Evolutionary conservation across 2,888 invertebrate species (phyloP), one percentile per base, ranked within the genome.

Genomic region (Gastrophysa polygoni): DNA sequence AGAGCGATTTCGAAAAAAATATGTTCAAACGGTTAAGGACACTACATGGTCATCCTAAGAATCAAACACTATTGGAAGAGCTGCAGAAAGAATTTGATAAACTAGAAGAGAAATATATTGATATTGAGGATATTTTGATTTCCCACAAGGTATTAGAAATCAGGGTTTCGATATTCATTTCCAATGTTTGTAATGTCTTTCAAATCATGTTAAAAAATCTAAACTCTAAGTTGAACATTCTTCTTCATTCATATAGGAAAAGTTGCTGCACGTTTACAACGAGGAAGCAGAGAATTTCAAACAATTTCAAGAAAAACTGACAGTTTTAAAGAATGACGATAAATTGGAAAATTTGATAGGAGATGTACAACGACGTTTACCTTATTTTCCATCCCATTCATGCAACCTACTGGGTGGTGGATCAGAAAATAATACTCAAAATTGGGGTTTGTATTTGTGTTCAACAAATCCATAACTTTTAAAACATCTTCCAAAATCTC

Each of bases 21-120:
- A 63, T 76, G 21, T 71, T 73, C 34, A 65, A 67, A 5, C 74
- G 75, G 66, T 60, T 80, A 47, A 78, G 76, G 61, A 70, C 76
- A 2, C 59, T 78, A 24, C 70, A 75, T 63, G 80, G 80, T 17
- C 75, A 77, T 68, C 76, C 75, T 1, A 72, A 70, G 1, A 78
- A 78, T 51, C 68, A 60, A 48, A 24, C 57, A 18, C 61, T 76
- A 38, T 59, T 80, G 48, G 64, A 68, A 11, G 61, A 71, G n/a
- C 54, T 80, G n/a, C 57, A 73, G 59, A 46, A 55, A 10, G 68
- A 72, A 46, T 67, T 65, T 21, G 44, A 65, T 11, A 69, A 72
- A 61, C 69, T 76, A 60, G 55, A 66, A 38, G 49, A 67, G 2
- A 57, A 54, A n/a, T 55, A 58, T 32, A n/a, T 24, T 1, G 59